These are phyloP conservation scores for Corythaixoides concolor DNA, from an alignment of 2,113 vertebrate species.

Conservation along the genomic window DNA sequence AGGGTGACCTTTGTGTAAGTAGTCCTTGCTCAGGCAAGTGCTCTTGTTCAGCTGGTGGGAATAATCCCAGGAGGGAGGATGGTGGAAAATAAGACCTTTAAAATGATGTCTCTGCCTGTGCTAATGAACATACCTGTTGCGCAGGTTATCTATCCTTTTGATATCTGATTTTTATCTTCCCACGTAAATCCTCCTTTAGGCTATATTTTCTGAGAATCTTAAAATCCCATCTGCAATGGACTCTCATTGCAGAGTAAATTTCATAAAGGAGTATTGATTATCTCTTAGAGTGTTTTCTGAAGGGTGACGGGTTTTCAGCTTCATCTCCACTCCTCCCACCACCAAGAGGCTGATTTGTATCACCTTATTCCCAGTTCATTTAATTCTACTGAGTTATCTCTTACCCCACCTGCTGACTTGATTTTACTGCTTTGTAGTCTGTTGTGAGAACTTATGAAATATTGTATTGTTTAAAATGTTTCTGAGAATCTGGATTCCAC, in stretches of 20 bases:
- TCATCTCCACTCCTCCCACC: not conserved
- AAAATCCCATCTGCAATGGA: slow-evolving; percentile 5
- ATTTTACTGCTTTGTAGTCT: not conserved
- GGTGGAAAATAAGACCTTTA: not conserved
- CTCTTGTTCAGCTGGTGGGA: not conserved
- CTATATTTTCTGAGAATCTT: not conserved
- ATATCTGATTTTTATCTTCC: not conserved
- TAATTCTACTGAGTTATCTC: not conserved
- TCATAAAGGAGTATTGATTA: not conserved
- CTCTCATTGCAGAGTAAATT: not conserved
- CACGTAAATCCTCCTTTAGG: not conserved
- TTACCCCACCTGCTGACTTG: not conserved
- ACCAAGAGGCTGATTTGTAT: not conserved
- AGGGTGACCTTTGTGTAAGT: not conserved
- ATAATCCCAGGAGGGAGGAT: not conserved
- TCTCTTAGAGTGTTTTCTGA: not conserved
- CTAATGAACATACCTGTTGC: not conserved
- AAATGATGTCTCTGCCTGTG: not conserved
- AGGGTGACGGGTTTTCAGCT: not conserved
- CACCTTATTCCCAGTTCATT: not conserved
- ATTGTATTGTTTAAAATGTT: not conserved
- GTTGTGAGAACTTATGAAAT: not conserved
- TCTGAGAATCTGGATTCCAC: not conserved
- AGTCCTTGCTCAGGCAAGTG: not conserved
- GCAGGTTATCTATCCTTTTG: not conserved